Percentiles rank a stretch among this genome's conserved stretches.
These are phyloP conservation scores for Cygnus atratus DNA, from an alignment of 2,113 vertebrate genomes.

Conservation along the genomic window DNA sequence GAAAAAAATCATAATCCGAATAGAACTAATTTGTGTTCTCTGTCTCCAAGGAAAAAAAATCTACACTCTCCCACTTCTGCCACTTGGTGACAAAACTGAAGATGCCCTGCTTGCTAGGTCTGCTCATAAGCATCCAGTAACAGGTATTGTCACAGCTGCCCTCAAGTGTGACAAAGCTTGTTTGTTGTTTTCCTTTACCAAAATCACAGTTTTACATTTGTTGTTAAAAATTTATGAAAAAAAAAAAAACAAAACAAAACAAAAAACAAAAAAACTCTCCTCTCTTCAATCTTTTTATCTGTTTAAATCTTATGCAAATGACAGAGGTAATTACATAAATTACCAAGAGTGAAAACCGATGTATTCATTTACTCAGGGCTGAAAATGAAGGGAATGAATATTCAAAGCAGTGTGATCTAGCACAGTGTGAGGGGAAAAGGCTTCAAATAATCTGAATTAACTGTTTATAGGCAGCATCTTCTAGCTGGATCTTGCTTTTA, in stretches of 20 bases:
- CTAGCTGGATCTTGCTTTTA: neutral
- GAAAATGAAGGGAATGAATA: constrained; percentile 44
- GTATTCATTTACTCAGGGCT: neutral
- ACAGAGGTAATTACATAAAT: constrained; percentile 24
- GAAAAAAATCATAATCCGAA: neutral
- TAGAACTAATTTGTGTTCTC: neutral
- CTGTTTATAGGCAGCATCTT: neutral
- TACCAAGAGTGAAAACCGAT: neutral
- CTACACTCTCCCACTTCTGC: neutral
- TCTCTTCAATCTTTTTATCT: neutral
- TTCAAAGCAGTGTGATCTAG: neutral
- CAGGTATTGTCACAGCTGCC: neutral
- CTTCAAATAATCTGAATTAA: neutral
- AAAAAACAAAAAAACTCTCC: neutral
- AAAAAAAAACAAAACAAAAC: neutral
- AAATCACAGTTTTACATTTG: neutral
- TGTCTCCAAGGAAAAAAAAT: neutral
- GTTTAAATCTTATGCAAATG: constrained; percentile 22
- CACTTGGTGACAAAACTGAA: neutral
- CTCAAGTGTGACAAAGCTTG: neutral
- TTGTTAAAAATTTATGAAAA: neutral
- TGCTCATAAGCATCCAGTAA: neutral
- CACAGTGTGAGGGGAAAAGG: neutral
- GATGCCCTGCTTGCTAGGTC: neutral
- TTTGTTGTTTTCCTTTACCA: neutral